A percentile compares a stretch with the other conserved stretches of the same genome.
These are phyloP conservation scores for Heterohyrax brucei DNA, from an alignment of 2,797 vertebrate species.

Conservation along the genomic window DNA sequence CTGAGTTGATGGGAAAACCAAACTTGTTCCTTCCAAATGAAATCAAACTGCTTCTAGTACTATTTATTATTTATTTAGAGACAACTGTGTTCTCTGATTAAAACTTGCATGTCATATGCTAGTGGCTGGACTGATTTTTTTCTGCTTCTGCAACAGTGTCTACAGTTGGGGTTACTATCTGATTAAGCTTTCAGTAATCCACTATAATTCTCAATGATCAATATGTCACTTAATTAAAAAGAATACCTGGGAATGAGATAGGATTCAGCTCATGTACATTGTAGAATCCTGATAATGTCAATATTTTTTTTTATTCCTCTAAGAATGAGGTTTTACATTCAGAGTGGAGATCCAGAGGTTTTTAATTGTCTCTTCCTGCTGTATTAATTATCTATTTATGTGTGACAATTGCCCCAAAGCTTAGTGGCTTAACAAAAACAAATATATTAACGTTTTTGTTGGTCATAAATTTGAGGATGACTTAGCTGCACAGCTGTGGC, in stretches of 20 bases:
- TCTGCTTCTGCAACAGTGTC: neutral
- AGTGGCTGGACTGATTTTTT: neutral
- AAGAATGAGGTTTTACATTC: neutral
- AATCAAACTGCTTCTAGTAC: neutral
- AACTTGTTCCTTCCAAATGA: neutral
- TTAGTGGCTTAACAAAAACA: neutral
- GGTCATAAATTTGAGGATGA: neutral
- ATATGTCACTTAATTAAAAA: neutral
- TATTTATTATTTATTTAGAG: neutral
- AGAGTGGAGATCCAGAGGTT: neutral
- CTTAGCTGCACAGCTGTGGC: neutral
- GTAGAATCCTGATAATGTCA: neutral
- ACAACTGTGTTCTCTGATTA: neutral
- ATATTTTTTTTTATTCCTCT: neutral
- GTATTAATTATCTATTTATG: neutral
- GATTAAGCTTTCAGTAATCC: neutral
- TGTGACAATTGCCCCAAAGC: neutral
- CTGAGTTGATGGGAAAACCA: neutral
- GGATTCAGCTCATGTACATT: neutral
- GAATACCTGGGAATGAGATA: neutral
- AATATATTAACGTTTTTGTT: neutral
- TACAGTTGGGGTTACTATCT: neutral
- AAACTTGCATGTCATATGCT: neutral
- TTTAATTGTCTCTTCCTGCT: neutral
- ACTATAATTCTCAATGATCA: neutral